Conservation (phyloP, 2,113 vertebrate species). For the Chaenocephalus aceratus region DNA sequence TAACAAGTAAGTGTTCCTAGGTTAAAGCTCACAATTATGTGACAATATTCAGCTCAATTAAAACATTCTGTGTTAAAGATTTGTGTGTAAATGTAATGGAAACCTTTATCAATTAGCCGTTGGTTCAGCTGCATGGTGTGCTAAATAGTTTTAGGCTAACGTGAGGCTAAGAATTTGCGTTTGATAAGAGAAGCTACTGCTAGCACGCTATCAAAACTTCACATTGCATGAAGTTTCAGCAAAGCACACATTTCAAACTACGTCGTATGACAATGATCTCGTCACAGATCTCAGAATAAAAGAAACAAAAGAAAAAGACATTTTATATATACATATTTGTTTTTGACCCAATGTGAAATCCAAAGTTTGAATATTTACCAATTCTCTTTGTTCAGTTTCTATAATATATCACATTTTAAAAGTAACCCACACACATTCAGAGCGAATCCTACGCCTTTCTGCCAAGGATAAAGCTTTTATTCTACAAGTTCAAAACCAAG, state of each 20-base stretch:
- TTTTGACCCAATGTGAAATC: neutral
- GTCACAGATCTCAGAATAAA: conserved; percentile 6
- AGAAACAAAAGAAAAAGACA: too few species aligned
- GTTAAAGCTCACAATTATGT: too few species aligned
- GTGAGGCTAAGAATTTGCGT: neutral
- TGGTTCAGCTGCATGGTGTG: too few species aligned
- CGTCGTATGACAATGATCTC: too few species aligned
- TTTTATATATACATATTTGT: too few species aligned
- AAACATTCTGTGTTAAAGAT: neutral
- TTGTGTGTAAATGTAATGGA: neutral
- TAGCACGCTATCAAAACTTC: too few species aligned
- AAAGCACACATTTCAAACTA: too few species aligned
- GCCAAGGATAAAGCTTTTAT: conserved; percentile 37
- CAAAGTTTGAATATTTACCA: neutral
- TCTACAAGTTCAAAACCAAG: conserved; percentile 24
- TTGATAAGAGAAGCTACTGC: neutral
- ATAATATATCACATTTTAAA: neutral
- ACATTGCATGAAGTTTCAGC: too few species aligned
- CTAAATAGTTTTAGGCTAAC: neutral
- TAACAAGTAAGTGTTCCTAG: too few species aligned
- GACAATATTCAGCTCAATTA: too few species aligned
- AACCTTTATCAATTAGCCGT: too few species aligned
- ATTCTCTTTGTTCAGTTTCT: neutral
- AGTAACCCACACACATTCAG: conserved; percentile 60
- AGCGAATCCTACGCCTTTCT: conserved; percentile 37